Percentiles rank a stretch among this genome's conserved stretches.
Evolutionary conservation across 1,140 invertebrate genomes (phyloP).

Genomic region (Ips typographus): DNA sequence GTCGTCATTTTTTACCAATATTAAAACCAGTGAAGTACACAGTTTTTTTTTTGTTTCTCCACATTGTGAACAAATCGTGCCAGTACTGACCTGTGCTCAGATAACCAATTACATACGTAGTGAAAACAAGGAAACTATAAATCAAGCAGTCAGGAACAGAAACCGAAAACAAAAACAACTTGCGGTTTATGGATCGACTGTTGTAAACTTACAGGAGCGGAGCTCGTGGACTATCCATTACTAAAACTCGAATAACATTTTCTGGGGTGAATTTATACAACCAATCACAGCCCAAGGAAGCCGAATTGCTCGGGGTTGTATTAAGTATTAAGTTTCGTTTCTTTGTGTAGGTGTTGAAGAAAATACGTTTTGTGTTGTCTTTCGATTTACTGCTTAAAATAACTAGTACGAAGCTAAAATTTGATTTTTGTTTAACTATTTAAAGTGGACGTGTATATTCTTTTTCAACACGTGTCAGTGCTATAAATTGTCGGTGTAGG

Average conservation of each 20-base stretch:
- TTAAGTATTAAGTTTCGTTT: no score
- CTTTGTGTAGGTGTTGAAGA: no score
- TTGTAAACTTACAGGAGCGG: conserved; percentile 4
- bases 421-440: no score
- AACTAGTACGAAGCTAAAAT: no score
- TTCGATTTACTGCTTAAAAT: no score
- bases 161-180: conserved; percentile 5
- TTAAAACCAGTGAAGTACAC: not conserved
- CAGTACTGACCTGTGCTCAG: not conserved
- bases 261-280: not conserved
- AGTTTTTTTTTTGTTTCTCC: no score
- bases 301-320: no score
- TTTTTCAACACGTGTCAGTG: conserved; percentile 9
- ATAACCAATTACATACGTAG: conserved; percentile 2
- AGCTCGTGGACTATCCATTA: conserved; percentile 3
- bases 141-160: conserved; percentile 5
- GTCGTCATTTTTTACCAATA: not conserved
- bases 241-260: not conserved
- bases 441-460: not conserved
- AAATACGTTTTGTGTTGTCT: no score
- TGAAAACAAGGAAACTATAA: conserved; percentile 2
- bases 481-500: conserved; percentile 17
- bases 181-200: conserved; percentile 4
- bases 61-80: not conserved
- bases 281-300: no score